Conservation (phyloP, 2,888 invertebrate genomes). For the Cryptocephalus moraei region DNA sequence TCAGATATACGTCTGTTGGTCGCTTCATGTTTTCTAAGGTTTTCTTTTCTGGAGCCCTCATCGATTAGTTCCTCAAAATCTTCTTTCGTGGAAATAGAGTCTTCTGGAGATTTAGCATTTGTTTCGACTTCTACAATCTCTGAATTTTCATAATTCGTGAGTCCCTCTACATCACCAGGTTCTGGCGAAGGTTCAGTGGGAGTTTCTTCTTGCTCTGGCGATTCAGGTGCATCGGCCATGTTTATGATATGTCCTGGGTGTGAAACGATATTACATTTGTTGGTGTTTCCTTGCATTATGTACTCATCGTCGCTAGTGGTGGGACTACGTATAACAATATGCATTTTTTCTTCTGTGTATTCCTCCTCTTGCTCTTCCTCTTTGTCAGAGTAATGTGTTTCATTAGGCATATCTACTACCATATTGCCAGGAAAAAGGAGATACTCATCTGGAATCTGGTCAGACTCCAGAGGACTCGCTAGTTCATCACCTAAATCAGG, state of each 20-base stretch:
- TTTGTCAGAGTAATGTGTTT: slow-evolving; percentile 45
- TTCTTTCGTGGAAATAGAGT: slow-evolving; percentile 53
- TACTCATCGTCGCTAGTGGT: slow-evolving; percentile 37
- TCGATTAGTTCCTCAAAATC: slow-evolving; percentile 58
- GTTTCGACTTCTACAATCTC: slow-evolving; percentile 55
- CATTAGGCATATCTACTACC: slow-evolving; percentile 47
- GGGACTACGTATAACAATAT: slow-evolving; percentile 34
- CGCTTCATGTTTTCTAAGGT: slow-evolving; percentile 29
- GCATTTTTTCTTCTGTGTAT: slow-evolving; percentile 24
- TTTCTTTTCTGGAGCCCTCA: slow-evolving; percentile 48
- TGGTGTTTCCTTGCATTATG: slow-evolving; percentile 33
- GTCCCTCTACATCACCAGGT: slow-evolving; percentile 38
- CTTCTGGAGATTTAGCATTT: slow-evolving; percentile 50
- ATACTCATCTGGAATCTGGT: slow-evolving; percentile 50
- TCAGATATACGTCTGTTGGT: slow-evolving; percentile 31
- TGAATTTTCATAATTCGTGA: slow-evolving; percentile 42
- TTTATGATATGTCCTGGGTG: slow-evolving; percentile 36
- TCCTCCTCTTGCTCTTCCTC: slow-evolving; percentile 34
- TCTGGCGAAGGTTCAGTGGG: slow-evolving; percentile 37
- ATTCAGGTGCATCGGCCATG: slow-evolving; percentile 42
- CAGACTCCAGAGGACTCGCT: slow-evolving; percentile 49
- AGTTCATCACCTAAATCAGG: slow-evolving; percentile 48
- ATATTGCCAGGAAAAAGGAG: slow-evolving; percentile 53
- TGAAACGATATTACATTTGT: slow-evolving; percentile 32
- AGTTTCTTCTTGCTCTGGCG: slow-evolving; percentile 44